Evolutionary conservation across 1,140 invertebrate species (phyloP).

Genomic region (Tetramorium simillimum): DNA sequence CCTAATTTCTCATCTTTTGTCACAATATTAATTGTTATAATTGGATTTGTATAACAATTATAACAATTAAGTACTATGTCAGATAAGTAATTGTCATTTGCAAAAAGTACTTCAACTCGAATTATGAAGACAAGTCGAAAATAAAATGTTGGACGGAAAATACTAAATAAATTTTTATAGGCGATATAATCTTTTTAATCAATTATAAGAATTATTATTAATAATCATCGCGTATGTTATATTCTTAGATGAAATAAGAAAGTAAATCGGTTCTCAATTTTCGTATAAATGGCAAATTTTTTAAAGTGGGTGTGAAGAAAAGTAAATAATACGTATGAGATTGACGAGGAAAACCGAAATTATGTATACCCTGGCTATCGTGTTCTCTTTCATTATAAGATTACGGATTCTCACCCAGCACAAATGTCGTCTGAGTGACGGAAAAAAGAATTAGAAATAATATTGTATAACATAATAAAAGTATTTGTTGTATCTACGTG

Average conservation of each 20-base stretch:
- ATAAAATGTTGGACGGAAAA: not conserved
- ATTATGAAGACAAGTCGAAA: not conserved
- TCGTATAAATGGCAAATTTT: slow-evolving; percentile 66
- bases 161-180: slow-evolving; percentile 22
- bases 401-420: slow-evolving; percentile 7
- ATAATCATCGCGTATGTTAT: slow-evolving; percentile 29
- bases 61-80: slow-evolving; percentile 1
- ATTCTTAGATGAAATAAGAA: slow-evolving; percentile 64
- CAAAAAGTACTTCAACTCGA: slow-evolving; percentile 27
- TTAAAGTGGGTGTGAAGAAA: slow-evolving; percentile 42
- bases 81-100: too few relatives aligned
- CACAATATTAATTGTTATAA: not conserved
- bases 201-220: slow-evolving; percentile 40
- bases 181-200: slow-evolving; percentile 34
- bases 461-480: slow-evolving; percentile 40
- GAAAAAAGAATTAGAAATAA: slow-evolving; percentile 15
- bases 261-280: slow-evolving; percentile 59
- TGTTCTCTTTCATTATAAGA: slow-evolving; percentile 12
- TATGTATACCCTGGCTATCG: not conserved
- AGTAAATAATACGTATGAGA: not conserved
- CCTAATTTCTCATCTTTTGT: not conserved
- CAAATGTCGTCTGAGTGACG: not conserved
- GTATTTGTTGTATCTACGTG: slow-evolving; percentile 23
- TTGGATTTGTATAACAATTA: not conserved
- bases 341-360: not conserved